Conservation (phyloP, 2,113 vertebrate species). For the Epinephelus lanceolatus region DNA sequence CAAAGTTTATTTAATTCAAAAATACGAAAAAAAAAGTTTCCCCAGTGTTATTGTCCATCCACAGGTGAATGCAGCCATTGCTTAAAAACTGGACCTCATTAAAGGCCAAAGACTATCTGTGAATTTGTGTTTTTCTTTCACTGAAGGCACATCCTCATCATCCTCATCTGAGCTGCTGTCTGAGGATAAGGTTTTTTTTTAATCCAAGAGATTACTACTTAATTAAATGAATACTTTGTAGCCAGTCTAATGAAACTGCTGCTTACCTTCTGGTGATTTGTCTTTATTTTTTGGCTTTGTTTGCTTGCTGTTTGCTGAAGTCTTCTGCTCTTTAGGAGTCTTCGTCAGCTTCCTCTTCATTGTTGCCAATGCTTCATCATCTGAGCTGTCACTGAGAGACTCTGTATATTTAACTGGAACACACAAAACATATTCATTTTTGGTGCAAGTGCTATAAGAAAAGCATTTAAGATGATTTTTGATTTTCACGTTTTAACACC, state of each 20-base stretch:
- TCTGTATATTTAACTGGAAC: slow-evolving; percentile 62
- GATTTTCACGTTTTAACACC: not conserved
- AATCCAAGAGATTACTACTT: not conserved
- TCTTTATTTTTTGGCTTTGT: not conserved
- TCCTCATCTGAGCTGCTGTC: slow-evolving; percentile 51
- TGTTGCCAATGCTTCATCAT: slow-evolving; percentile 45
- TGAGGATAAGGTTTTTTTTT: not conserved
- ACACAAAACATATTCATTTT: not conserved
- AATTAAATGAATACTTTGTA: not conserved
- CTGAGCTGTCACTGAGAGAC: slow-evolving; percentile 62
- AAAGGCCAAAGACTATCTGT: too few species aligned
- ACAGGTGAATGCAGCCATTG: too few species aligned
- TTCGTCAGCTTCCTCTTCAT: slow-evolving; percentile 26
- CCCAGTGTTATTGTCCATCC: too few species aligned
- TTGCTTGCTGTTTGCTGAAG: slow-evolving; percentile 10
- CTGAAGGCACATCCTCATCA: slow-evolving; percentile 1
- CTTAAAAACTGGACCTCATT: too few species aligned
- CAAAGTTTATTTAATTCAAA: too few species aligned
- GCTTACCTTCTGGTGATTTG: slow-evolving; percentile 23
- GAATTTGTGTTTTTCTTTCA: too few species aligned
- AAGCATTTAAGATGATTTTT: not conserved
- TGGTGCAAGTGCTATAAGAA: not conserved
- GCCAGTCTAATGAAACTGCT: not conserved
- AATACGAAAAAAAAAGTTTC: too few species aligned
- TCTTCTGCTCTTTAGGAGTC: not conserved